These are phyloP conservation scores for Holothuria glaberrima DNA, from an alignment of 35 echinoderm and acorn worm species.

Conservation along the genomic window DNA sequence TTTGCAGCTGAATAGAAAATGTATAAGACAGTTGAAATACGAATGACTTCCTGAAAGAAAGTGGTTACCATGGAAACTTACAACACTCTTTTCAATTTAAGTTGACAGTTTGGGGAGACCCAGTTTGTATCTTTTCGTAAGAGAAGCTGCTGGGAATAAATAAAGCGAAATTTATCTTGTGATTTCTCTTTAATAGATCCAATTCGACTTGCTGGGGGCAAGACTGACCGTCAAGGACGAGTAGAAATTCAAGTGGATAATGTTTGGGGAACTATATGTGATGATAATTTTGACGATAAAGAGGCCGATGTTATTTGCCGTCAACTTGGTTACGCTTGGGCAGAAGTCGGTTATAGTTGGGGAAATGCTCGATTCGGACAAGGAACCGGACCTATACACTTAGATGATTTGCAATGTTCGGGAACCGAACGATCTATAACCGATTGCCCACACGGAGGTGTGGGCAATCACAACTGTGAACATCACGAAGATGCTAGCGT, in stretches of 20 bases:
- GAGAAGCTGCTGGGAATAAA: too few relatives aligned
- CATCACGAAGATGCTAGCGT: conserved; percentile 62
- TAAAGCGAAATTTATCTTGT: too few relatives aligned
- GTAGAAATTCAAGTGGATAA: conserved; percentile 44
- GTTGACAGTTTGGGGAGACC: too few relatives aligned
- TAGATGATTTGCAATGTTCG: conserved; percentile 44
- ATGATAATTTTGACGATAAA: conserved; percentile 52
- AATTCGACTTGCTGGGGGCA: conserved; percentile 51
- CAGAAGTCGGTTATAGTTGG: conserved; percentile 3
- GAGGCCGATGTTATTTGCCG: conserved; percentile 63
- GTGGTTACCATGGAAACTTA: too few relatives aligned
- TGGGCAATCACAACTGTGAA: conserved; percentile 57
- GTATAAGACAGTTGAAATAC: too few relatives aligned
- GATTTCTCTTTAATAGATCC: neutral
- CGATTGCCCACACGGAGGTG: conserved; percentile 49
- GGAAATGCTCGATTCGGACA: conserved; percentile 35
- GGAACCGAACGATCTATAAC: conserved; percentile 34
- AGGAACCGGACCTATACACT: conserved; percentile 41
- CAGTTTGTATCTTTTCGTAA: too few relatives aligned
- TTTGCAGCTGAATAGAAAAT: too few relatives aligned
- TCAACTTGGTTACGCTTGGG: conserved; percentile 51
- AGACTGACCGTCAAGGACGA: conserved; percentile 38
- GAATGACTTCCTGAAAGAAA: too few relatives aligned
- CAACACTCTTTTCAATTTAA: too few relatives aligned
- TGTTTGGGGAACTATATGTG: conserved; percentile 73